Evolutionary conservation across 2,888 invertebrate genomes (phyloP), one percentile per base, ranked within the genome.

Genomic region (Drosophila algonquin): DNA sequence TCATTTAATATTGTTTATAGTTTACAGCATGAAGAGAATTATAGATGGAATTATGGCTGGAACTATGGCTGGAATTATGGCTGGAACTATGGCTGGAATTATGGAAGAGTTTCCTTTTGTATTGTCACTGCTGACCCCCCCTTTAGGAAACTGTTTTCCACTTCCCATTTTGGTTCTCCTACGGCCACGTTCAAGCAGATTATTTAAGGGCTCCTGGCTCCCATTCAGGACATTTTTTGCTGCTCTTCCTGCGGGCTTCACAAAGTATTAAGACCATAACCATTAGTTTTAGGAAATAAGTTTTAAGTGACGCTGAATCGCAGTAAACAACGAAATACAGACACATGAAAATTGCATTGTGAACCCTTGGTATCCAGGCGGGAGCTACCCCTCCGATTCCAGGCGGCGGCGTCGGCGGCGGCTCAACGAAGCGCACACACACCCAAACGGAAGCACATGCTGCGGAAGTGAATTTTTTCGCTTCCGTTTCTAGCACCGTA

Each of bases 401-500:
- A n/a, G 14, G 40, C 40, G 14, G 14, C 40, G 14, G 6, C 27
- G 27, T 1, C 27, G 14, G 14, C 40, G n/a, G 14, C 68, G 68
- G 63, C 63, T 79, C 64, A 73, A 57, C 63, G 73, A 75, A 70
- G 73, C 68, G 83, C 53, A 73, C 80, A 76, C 80, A 72, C 80
- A 73, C 65, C 59, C 40, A 71, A 75, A 53, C 86, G 86, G 80
- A 81, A 86, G 83, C 80, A 76, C 77, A 70, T 82, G 68, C 65
- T 75, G 82, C 73, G 77, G 80, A 85, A 82, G 82, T 77, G 71
- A 81, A 82, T 82, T 79, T 73, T 72, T 75, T 71, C 51, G 59
- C 85, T 76, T 85, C 80, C 86, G 70, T 73, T 80, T 56, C 71
- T 68, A 77, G 67, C 75, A 69, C 68, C 63, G 76, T 72, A 40